These are phyloP conservation scores for Anseranas semipalmata DNA, from an alignment of 2,113 vertebrate species.

Conservation along the genomic window DNA sequence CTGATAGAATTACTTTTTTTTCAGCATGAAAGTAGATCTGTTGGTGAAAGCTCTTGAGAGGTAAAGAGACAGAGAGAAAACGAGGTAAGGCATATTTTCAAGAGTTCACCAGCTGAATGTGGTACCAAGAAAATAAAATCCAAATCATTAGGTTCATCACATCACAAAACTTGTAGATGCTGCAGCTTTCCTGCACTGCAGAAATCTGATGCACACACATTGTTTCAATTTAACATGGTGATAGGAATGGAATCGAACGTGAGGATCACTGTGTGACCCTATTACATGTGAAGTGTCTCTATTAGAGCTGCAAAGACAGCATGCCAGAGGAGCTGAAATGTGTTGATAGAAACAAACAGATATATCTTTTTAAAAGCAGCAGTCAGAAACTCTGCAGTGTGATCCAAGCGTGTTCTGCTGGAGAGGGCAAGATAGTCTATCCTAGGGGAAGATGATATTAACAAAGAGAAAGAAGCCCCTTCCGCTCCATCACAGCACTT, in stretches of 20 bases:
- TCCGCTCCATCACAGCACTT: conserved; percentile 19
- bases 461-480: conserved; percentile 50
- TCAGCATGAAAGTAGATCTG: conserved; percentile 57
- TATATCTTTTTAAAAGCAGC: conserved; percentile 61
- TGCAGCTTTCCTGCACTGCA: conserved; percentile 25
- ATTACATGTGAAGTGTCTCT: conserved; percentile 65
- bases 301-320: conserved; percentile 63
- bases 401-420: conserved; percentile 49
- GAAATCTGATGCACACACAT: conserved; percentile 37
- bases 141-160: conserved; percentile 22
- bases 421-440: conserved; percentile 55
- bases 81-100: conserved; percentile 42
- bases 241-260: conserved; percentile 47
- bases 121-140: conserved; percentile 37
- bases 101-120: conserved; percentile 31
- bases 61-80: conserved; percentile 38
- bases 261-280: conserved; percentile 67
- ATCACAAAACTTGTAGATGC: conserved; percentile 19
- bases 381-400: conserved; percentile 51
- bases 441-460: conserved; percentile 65
- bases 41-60: conserved; percentile 67
- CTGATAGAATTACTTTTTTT: conserved; percentile 52
- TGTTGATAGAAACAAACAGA: conserved; percentile 62
- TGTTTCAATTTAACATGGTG: conserved; percentile 63
- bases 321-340: conserved; percentile 67